A percentile compares a stretch with the other conserved stretches of the same genome.
These are phyloP conservation scores for Deilephila porcellus DNA, from an alignment of 2,888 invertebrate species.

Conservation along the genomic window DNA sequence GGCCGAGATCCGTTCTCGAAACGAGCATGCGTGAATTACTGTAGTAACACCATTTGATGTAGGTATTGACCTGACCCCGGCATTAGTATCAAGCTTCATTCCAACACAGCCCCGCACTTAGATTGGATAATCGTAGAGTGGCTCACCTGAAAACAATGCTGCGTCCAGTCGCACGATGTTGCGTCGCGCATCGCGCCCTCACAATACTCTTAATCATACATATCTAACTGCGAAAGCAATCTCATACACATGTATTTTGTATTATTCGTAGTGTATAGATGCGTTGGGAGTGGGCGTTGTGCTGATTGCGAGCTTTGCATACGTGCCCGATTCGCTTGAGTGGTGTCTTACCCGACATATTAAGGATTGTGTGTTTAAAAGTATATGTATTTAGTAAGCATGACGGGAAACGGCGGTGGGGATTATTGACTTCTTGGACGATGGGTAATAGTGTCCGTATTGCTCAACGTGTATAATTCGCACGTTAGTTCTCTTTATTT, in stretches of 20 bases:
- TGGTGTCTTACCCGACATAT: neutral
- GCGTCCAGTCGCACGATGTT: slow-evolving; percentile 19
- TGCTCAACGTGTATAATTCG: neutral
- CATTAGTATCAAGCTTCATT: neutral
- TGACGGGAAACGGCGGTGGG: neutral
- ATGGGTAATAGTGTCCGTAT: neutral
- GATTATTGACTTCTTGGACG: neutral
- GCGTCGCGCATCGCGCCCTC: slow-evolving; percentile 41
- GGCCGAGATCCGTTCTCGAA: neutral
- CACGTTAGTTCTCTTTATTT: neutral
- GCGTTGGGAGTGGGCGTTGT: slow-evolving; percentile 17
- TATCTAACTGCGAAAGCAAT: slow-evolving; percentile 80
- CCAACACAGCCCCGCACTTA: neutral
- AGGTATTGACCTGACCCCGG: neutral
- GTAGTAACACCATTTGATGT: slow-evolving; percentile 1
- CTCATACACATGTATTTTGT: slow-evolving; percentile 73
- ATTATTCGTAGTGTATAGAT: slow-evolving; percentile 57
- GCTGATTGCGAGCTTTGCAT: neutral
- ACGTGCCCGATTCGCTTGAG: no score
- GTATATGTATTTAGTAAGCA: neutral
- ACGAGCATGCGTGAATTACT: no score
- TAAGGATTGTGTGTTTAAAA: neutral
- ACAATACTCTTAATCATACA: slow-evolving; percentile 70
- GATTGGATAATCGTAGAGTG: neutral
- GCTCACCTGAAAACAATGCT: neutral